A percentile compares a stretch with the other conserved stretches of the same genome.
phyloP scores from a whole-genome alignment of 2,113 vertebrate genomes.

The Psettodes erumei region DNA sequence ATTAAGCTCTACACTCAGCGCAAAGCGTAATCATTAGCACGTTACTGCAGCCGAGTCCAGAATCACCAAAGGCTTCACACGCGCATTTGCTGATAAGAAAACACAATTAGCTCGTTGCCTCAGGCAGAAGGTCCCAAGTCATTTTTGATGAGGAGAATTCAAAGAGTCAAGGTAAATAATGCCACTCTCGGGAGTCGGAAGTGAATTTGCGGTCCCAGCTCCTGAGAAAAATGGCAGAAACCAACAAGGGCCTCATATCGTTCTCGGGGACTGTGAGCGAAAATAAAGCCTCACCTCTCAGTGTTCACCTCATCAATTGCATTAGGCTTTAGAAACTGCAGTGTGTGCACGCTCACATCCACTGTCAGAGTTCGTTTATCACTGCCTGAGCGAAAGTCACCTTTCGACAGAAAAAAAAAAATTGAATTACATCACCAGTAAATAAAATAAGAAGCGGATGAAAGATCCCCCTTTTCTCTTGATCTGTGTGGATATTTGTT shows the following conservation, averaged over 20 bases:
- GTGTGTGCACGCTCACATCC: slow-evolving; percentile 44
- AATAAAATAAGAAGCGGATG: slow-evolving; percentile 59
- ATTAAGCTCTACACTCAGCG: background rate
- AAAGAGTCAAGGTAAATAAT: slow-evolving; percentile 11
- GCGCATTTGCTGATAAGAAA: background rate
- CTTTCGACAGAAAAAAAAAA: slow-evolving; percentile 34
- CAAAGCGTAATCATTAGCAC: background rate
- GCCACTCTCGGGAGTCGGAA: background rate
- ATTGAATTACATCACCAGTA: slow-evolving; percentile 45
- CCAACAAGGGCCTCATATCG: slow-evolving; percentile 14
- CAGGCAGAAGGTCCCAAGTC: background rate
- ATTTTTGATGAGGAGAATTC: slow-evolving; percentile 22
- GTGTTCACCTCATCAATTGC: slow-evolving; percentile 57
- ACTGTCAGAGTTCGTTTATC: slow-evolving; percentile 63
- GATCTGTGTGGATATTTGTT: slow-evolving; percentile 8
- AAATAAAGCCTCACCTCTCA: slow-evolving; percentile 52
- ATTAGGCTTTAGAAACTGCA: slow-evolving; percentile 60
- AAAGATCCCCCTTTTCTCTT: background rate
- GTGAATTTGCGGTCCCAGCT: background rate
- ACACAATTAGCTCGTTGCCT: slow-evolving; percentile 16
- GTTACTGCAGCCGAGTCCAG: slow-evolving; percentile 2
- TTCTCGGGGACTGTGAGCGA: slow-evolving; percentile 17
- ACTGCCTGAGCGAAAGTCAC: slow-evolving; percentile 57
- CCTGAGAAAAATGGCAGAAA: background rate
- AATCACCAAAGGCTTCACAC: background rate